Percentiles rank a stretch among this genome's conserved stretches.
phyloP scores from a whole-genome alignment of 2,888 invertebrate genomes.

The Halocaridina rubra region DNA sequence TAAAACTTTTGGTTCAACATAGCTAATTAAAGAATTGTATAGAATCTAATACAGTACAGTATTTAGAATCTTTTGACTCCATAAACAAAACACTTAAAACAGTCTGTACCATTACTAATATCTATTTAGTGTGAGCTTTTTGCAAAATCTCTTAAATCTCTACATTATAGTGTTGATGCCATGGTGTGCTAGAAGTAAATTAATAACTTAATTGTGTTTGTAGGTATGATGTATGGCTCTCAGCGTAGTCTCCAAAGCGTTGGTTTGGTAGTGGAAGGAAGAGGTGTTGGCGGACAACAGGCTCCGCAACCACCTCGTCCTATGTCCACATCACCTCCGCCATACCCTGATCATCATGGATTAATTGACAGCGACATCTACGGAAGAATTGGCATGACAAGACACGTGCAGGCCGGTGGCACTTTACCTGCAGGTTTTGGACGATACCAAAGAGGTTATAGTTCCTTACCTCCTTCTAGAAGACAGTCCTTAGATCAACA shows the following conservation, averaged over 20 bases:
- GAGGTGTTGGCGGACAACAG: not conserved
- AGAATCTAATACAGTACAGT: no score
- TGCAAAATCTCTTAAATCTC: no score
- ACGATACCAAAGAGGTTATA: conserved; percentile 55
- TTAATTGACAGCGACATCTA: conserved; percentile 62
- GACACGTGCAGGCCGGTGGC: conserved; percentile 61
- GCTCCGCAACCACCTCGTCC: conserved; percentile 45
- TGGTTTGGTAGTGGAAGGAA: conserved; percentile 35
- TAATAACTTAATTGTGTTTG: no score
- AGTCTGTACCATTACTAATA: no score
- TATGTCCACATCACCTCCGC: conserved; percentile 58
- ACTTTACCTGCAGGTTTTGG: conserved; percentile 61
- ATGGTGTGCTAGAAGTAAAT: no score
- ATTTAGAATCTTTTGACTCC: no score
- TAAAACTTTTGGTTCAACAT: no score
- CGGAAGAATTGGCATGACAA: conserved; percentile 63
- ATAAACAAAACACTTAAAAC: no score
- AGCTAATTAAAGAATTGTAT: no score
- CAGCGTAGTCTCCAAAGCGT: conserved; percentile 63
- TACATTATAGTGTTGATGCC: no score
- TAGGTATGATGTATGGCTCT: conserved; percentile 61
- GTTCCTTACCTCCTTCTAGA: conserved; percentile 56
- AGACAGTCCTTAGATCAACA: conserved; percentile 41
- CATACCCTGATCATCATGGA: conserved; percentile 53
- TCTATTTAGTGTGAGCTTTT: no score